phyloP scores from a whole-genome alignment of 2,113 vertebrate species.

The Odontophorus gujanensis region DNA sequence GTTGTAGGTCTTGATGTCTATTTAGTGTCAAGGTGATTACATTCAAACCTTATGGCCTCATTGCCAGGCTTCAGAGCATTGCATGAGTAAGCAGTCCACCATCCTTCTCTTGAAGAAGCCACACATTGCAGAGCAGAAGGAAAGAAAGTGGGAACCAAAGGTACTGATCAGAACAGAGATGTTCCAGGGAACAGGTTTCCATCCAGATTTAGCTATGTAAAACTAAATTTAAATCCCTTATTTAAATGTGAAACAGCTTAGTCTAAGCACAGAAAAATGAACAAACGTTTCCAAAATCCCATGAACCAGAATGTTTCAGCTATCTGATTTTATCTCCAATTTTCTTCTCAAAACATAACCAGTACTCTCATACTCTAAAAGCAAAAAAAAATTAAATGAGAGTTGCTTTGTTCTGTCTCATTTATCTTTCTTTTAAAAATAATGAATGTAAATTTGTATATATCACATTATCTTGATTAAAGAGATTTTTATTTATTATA shows the following conservation, averaged over 20 bases:
- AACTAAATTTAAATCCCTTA: not conserved
- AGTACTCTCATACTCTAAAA: not conserved
- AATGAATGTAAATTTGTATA: not conserved
- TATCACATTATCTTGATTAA: not conserved
- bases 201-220: not conserved
- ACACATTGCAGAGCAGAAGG: not conserved
- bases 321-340: not conserved
- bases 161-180: not conserved
- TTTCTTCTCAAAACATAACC: not conserved
- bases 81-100: not conserved
- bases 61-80: not conserved
- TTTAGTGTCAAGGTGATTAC: not conserved
- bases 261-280: not conserved
- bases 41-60: not conserved
- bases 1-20: not conserved
- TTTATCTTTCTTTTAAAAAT: not conserved
- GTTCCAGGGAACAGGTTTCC: not conserved
- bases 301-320: not conserved
- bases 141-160: constrained; percentile 1
- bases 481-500: not conserved
- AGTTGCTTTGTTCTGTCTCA: not conserved
- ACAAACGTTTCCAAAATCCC: not conserved
- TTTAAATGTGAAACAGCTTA: not conserved
- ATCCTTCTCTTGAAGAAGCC: not conserved
- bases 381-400: not conserved